These are phyloP conservation scores for Agrochola circellaris DNA, from an alignment of 2,888 invertebrate genomes.

Conservation along the genomic window DNA sequence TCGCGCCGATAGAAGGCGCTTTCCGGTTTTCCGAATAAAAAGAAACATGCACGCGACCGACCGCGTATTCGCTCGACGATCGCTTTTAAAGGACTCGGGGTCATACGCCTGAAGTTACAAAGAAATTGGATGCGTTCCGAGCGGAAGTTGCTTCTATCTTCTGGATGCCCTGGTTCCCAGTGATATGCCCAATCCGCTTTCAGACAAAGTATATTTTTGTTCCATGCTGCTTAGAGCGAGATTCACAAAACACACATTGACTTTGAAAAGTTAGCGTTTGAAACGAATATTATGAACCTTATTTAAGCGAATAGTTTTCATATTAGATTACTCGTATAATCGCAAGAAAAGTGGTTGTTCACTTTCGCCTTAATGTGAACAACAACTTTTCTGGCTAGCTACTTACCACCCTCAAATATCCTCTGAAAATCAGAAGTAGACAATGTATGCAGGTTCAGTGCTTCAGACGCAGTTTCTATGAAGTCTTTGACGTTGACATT, in stretches of 20 bases:
- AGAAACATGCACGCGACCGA: too few species aligned
- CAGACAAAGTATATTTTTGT: background rate
- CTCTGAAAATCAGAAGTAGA: slow-evolving; percentile 91
- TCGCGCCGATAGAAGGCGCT: too few species aligned
- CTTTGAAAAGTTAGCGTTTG: background rate
- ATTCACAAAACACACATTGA: background rate
- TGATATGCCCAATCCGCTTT: background rate
- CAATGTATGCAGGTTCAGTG: slow-evolving; percentile 90
- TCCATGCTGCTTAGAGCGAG: background rate
- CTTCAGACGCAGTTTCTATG: slow-evolving; percentile 68
- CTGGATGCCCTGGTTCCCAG: too few species aligned
- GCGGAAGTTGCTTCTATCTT: too few species aligned
- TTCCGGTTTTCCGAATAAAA: too few species aligned
- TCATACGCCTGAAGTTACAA: too few species aligned
- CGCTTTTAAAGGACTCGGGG: too few species aligned
- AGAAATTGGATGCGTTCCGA: too few species aligned
- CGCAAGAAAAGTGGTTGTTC: too few species aligned
- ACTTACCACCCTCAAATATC: slow-evolving; percentile 87
- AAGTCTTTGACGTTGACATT: slow-evolving; percentile 81
- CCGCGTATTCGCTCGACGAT: too few species aligned
- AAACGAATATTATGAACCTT: background rate
- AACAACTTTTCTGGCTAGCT: background rate
- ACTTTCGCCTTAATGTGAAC: too few species aligned
- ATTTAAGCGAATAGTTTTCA: background rate
- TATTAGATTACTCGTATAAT: background rate